Base-by-base conservation (phyloP, 2,113 vertebrate genomes). In the Alces alces region DNA sequence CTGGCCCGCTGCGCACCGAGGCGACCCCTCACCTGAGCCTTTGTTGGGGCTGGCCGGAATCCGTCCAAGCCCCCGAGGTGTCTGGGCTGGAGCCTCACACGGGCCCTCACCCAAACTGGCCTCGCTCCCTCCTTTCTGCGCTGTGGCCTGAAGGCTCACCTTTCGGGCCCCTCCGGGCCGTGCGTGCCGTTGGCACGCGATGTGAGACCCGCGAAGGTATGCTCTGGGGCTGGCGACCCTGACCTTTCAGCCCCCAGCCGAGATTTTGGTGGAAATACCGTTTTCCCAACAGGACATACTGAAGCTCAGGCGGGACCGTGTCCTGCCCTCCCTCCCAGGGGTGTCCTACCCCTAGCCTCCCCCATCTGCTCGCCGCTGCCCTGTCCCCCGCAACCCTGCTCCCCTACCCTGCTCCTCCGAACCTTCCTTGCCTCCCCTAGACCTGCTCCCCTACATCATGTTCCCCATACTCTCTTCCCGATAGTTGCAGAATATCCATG, bases 1-100 rank as follows among this genome's bases (percentile, higher is more conserved):
- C 43, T 12, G 36, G 70, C 43, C 83, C 73, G 0, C 83, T 43
- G 93, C 50, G 52, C 25, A 52, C 43, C 70, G 58, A 23, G 88
- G 79, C 55, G 15, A 50, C 52, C 79, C 90, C 86, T 92, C 91
- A 70, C 86, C 91, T 39, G 93, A 88, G 96, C 55, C 96, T 97
- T 98, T 98, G 97, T 97, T 93, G 95, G 70, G 57, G 66, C 28
- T 43, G 76, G n/a, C 84, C 50, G 33, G 82, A 76, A 47, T 85
- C 84, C 25, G 45, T 61, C 39, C 27, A 45, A 2, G 10, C 14
- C 12, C 73, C 45, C 43, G 47, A 55, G 19, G 80, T 66, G 36
- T 86, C 78, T 5, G 79, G 7, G 76, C 52, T 3, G 9, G 25
- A 43, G 47, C 52, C 82, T n/a, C 73, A 30, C 50, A 30, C 15